These are phyloP conservation scores for Stegodyphus mimosarum DNA, from an alignment of 1,140 invertebrate species.

Conservation along the genomic window DNA sequence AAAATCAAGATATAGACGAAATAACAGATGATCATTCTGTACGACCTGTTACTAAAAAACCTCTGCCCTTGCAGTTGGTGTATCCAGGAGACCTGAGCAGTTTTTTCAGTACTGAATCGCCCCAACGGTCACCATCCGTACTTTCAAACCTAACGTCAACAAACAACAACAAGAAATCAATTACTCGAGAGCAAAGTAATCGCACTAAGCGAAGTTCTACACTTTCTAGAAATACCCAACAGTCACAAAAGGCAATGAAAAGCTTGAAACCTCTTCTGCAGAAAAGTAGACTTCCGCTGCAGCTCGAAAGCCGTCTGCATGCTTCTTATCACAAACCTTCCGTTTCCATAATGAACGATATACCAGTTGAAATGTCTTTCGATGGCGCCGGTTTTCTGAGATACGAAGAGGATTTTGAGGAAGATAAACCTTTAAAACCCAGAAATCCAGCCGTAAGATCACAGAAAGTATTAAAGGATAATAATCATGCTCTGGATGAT, in stretches of 20 bases:
- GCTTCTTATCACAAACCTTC: conserved; percentile 40
- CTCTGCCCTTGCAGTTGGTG: conserved; percentile 29
- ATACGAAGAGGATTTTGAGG: conserved; percentile 41
- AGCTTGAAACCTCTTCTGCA: background rate
- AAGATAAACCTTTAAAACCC: background rate
- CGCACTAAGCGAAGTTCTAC: background rate
- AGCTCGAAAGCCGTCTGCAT: conserved; percentile 19
- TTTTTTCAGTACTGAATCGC: conserved; percentile 34
- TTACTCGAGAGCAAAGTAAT: background rate
- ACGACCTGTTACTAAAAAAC: conserved; percentile 30
- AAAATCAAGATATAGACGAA: conserved; percentile 11
- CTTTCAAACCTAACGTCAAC: background rate
- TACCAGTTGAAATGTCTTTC: conserved; percentile 47
- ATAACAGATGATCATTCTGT: conserved; percentile 11
- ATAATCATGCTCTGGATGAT: conserved; percentile 27
- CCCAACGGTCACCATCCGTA: background rate
- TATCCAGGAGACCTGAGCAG: conserved; percentile 47
- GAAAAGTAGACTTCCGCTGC: background rate
- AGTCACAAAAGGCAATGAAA: background rate
- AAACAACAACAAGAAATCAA: background rate
- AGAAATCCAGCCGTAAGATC: background rate
- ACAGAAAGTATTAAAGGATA: background rate
- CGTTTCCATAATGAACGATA: conserved; percentile 51
- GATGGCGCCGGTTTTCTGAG: conserved; percentile 50
- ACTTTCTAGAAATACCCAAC: background rate